Conservation (phyloP, 2,888 invertebrate species). For the Microplitis manilae region DNA sequence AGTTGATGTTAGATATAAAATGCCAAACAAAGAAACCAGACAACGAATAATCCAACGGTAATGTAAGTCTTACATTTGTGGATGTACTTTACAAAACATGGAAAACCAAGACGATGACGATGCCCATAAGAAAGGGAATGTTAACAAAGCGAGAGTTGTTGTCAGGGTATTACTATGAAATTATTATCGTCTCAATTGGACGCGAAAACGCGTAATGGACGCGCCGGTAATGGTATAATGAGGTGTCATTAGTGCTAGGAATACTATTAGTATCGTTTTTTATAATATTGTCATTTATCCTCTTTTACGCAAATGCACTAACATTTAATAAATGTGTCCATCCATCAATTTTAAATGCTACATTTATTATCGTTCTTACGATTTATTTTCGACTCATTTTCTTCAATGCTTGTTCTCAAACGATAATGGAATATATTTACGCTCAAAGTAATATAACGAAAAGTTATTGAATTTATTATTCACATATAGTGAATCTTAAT, state of each 20-base stretch:
- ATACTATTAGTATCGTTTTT: conserved; percentile 22
- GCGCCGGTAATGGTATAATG: conserved; percentile 45
- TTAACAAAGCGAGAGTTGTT: conserved; percentile 28
- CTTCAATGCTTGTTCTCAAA: not conserved
- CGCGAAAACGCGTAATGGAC: conserved; percentile 43
- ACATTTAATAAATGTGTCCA: not conserved
- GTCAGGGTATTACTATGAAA: conserved; percentile 38
- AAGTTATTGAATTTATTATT: not conserved
- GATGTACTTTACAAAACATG: not conserved
- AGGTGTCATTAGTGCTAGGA: conserved; percentile 42
- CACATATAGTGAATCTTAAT: not conserved
- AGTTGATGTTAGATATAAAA: not conserved
- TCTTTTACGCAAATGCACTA: conserved; percentile 10
- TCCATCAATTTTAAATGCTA: not conserved
- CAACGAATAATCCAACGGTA: not conserved
- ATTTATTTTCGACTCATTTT: not conserved
- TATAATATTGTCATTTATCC: conserved; percentile 11
- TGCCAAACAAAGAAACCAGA: not conserved
- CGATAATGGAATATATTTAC: not conserved
- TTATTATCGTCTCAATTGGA: conserved; percentile 48
- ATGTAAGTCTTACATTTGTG: not conserved
- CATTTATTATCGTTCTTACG: not conserved
- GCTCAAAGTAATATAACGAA: not conserved
- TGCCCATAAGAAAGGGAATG: conserved; percentile 9
- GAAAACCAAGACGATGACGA: conserved; percentile 10